Evolutionary conservation across 2,797 vertebrate genomes (phyloP), one percentile per base, ranked within the genome.

Genomic region (Ammospiza maritima): DNA sequence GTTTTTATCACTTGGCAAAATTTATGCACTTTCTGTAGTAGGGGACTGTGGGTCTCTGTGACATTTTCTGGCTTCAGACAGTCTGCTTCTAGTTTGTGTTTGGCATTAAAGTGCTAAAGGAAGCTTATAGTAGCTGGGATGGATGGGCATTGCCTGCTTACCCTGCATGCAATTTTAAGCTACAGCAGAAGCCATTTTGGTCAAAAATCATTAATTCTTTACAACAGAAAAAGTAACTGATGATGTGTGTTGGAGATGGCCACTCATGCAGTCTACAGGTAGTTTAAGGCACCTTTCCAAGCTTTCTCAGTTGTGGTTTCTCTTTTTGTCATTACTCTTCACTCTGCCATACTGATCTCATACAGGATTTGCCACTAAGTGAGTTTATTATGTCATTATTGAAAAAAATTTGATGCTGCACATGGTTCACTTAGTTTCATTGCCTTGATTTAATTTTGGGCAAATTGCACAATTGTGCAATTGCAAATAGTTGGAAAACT

Each of bases 1-100:
- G 18, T 40, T 89, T 76, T 79, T 53, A 86, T 80, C 72, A 58
- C n/a, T 65, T 76, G 11, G 20, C 51, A 85, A 79, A 92, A 94
- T n/a, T 14, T 0, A 45, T 1, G 5, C 57, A 23, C 22, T 86
- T 80, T 65, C 77, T 54, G n/a, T 76, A 62, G 16, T 15, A 73
- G 48, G 7, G 30, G 29, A 74, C 17, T n/a, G 14, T 60, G 42
- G 50, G 14, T 73, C 82, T 90, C 65, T 85, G 30, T 69, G 36
- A 81, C 64, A 64, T n/a, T 6, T 69, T 30, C 30, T 67, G 56
- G 40, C 23, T 89, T 82, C 44, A 50, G 48, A 36, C 29, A 60
- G 13, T 53, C 66, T 72, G 38, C 50, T 74, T 47, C 50, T 75
- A 32, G 45, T 74, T 65, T 81, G 54, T 9, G 1, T 62, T 72